Conservation (phyloP, 2,888 invertebrate species). For the Oegoconia quadripuncta region DNA sequence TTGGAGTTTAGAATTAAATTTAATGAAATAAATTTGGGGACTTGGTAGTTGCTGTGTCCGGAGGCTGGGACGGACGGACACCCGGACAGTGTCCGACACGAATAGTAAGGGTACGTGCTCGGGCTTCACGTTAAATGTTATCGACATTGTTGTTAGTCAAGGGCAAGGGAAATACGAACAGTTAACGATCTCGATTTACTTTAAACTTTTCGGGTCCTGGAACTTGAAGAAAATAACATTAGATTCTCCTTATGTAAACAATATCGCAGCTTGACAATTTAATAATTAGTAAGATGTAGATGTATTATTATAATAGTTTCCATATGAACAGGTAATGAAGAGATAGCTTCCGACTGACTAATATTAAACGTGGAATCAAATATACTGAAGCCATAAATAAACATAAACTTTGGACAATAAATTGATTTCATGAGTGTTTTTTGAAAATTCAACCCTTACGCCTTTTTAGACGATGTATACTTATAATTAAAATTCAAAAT, state of each 20-base stretch:
- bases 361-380: too few species aligned
- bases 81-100: not conserved
- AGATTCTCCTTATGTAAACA: slow-evolving; percentile 23
- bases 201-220: slow-evolving; percentile 28
- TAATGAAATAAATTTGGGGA: slow-evolving; percentile 73
- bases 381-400: too few species aligned
- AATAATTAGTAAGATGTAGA: too few species aligned
- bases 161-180: slow-evolving; percentile 23
- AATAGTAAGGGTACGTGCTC: not conserved
- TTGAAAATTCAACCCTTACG: too few species aligned
- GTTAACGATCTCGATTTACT: slow-evolving; percentile 28
- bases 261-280: too few species aligned
- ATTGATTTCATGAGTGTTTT: too few species aligned
- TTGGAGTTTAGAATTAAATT: slow-evolving; percentile 72
- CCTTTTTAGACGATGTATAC: too few species aligned
- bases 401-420: too few species aligned
- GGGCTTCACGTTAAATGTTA: slow-evolving; percentile 30
- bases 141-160: slow-evolving; percentile 31
- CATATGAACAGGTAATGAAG: too few species aligned
- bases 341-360: too few species aligned
- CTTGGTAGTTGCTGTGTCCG: slow-evolving; percentile 42
- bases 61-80: not conserved
- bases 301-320: too few species aligned
- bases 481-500: too few species aligned
- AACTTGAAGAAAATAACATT: slow-evolving; percentile 4